A percentile compares a stretch with the other conserved stretches of the same genome.
Evolutionary conservation across 2,888 invertebrate genomes (phyloP).

Genomic region (Phyto melanocephala): DNA sequence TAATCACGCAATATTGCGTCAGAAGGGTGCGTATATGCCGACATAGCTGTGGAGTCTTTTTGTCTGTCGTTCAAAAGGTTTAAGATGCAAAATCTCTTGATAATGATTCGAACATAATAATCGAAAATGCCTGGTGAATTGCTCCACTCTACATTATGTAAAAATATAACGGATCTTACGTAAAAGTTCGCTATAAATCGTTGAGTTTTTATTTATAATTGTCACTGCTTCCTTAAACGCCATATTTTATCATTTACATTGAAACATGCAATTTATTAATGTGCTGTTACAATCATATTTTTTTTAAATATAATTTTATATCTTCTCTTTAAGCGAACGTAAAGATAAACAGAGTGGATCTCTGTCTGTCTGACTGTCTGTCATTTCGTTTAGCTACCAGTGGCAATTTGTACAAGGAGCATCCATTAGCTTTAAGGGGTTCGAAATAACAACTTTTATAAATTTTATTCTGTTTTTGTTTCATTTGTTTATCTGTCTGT

Average conservation of each 20-base stretch:
- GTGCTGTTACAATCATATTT: constrained; percentile 47
- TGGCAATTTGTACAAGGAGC: background rate
- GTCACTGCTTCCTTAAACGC: constrained; percentile 44
- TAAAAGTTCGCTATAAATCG: too few relatives aligned
- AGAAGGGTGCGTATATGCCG: too few relatives aligned
- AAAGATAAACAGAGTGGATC: background rate
- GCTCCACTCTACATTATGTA: too few relatives aligned
- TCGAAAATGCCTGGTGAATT: too few relatives aligned
- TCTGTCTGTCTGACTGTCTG: background rate
- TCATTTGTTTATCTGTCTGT: constrained; percentile 17
- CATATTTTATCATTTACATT: constrained; percentile 35
- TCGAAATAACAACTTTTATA: background rate
- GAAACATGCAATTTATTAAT: constrained; percentile 44
- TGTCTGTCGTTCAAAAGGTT: too few relatives aligned
- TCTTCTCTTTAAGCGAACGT: background rate
- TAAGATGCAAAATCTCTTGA: too few relatives aligned
- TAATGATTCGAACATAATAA: too few relatives aligned
- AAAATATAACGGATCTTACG: too few relatives aligned
- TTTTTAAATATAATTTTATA: constrained; percentile 22
- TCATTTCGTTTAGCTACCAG: constrained; percentile 22
- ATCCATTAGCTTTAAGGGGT: background rate
- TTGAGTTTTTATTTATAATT: too few relatives aligned
- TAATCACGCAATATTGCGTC: too few relatives aligned
- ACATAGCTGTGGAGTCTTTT: too few relatives aligned
- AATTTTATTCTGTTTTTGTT: constrained; percentile 6